Conservation (phyloP, 92 coral and sea anemone species). For the Micromussa lordhowensis region DNA sequence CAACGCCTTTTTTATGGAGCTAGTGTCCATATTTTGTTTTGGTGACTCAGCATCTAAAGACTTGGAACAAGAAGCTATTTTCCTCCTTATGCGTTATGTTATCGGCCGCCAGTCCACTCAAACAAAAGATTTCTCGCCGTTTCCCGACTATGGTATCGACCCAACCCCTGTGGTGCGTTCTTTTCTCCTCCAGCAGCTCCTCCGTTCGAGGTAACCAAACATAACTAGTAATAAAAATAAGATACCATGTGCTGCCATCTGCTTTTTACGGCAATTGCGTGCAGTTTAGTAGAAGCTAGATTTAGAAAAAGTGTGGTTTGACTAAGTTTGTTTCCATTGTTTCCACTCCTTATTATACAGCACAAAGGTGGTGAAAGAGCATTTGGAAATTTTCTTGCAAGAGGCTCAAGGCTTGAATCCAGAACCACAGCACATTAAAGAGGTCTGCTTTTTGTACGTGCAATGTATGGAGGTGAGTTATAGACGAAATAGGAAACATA, state of each 20-base stretch:
- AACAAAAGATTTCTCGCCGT: slow-evolving; percentile 76
- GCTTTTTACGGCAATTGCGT: background rate
- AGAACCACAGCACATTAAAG: slow-evolving; percentile 53
- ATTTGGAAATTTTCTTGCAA: slow-evolving; percentile 49
- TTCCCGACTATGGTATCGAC: slow-evolving; percentile 72
- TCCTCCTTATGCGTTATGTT: slow-evolving; percentile 62
- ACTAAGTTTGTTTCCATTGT: too few species aligned
- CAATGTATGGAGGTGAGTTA: slow-evolving; percentile 75
- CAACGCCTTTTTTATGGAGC: slow-evolving; percentile 87
- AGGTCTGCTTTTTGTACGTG: slow-evolving; percentile 67
- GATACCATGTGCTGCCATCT: background rate
- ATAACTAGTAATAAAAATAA: background rate
- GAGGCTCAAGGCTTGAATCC: slow-evolving; percentile 55
- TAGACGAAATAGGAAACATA: too few species aligned
- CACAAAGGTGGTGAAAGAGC: slow-evolving; percentile 37
- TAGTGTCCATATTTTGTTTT: slow-evolving; percentile 79
- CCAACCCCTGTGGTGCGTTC: slow-evolving; percentile 85
- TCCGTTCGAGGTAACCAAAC: slow-evolving; percentile 64
- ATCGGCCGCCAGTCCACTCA: slow-evolving; percentile 44
- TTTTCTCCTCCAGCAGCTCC: slow-evolving; percentile 80
- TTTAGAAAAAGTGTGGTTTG: background rate
- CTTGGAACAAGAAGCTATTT: slow-evolving; percentile 43
- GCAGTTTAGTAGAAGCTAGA: too few species aligned
- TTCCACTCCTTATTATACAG: background rate
- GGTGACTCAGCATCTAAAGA: slow-evolving; percentile 58